These are phyloP conservation scores for Elymnias hypermnestra DNA, from an alignment of 1,140 invertebrate genomes.

Conservation along the genomic window DNA sequence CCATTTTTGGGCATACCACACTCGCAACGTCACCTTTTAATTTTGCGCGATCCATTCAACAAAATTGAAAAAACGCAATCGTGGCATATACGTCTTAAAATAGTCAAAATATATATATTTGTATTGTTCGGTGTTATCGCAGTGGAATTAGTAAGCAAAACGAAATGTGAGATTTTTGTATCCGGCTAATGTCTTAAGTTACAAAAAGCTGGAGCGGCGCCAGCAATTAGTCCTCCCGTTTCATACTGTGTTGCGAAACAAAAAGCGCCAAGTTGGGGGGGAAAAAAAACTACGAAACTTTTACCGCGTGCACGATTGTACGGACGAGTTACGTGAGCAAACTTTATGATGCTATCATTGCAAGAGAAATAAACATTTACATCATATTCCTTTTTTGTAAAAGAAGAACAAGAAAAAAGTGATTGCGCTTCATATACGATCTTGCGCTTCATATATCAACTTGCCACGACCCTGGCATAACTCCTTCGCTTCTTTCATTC, in stretches of 20 bases:
- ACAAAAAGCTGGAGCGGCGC: neutral
- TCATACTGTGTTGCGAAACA: neutral
- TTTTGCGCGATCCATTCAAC: too few species aligned
- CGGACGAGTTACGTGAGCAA: constrained; percentile 8
- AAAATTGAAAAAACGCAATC: too few species aligned
- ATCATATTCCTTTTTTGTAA: neutral
- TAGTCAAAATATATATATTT: too few species aligned
- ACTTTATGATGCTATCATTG: constrained; percentile 3
- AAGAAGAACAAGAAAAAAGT: too few species aligned
- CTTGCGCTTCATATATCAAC: too few species aligned
- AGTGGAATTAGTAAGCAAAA: neutral
- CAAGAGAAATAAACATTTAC: neutral
- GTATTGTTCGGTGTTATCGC: too few species aligned
- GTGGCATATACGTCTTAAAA: neutral
- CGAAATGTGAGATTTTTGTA: neutral
- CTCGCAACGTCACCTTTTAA: too few species aligned
- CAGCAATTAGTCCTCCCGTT: neutral
- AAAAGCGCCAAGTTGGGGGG: neutral
- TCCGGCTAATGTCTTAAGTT: neutral
- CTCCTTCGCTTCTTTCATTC: too few species aligned
- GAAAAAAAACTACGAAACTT: constrained; percentile 2
- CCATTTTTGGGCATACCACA: too few species aligned
- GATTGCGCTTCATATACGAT: too few species aligned
- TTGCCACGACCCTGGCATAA: too few species aligned
- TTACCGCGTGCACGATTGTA: constrained; percentile 5